phyloP scores from a whole-genome alignment of 2,113 vertebrate species.

The Cathartes aura region DNA sequence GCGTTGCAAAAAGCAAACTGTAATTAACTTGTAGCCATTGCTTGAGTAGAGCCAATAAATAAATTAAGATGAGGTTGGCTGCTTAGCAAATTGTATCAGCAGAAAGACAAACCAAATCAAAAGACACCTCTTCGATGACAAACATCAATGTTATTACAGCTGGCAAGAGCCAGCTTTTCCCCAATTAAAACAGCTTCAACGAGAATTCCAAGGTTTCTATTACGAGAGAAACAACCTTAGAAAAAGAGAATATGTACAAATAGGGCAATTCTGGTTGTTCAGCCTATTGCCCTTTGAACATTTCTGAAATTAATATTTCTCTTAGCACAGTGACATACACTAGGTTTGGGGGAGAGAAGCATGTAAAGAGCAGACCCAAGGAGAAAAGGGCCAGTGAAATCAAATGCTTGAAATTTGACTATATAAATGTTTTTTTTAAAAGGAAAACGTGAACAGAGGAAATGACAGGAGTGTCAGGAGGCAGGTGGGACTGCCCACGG shows the following conservation, averaged over 20 bases:
- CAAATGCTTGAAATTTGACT: background rate
- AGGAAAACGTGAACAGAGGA: background rate
- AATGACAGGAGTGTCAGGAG: background rate
- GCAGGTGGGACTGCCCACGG: background rate
- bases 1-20: background rate
- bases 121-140: background rate
- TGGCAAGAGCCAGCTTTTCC: background rate
- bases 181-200: background rate
- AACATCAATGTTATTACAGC: background rate
- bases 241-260: background rate
- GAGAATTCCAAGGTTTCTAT: background rate
- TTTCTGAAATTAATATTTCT: background rate
- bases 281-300: background rate
- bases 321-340: fast-evolving
- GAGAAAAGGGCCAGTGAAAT: background rate
- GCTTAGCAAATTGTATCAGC: background rate
- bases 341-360: background rate
- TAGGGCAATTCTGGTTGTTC: background rate
- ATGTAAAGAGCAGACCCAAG: background rate
- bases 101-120: background rate
- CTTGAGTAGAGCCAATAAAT: slow-evolving; percentile 21
- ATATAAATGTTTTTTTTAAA: background rate
- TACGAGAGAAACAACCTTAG: background rate
- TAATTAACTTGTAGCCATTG: background rate
- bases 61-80: background rate